Conservation (phyloP, 2,888 invertebrate species). For the Hydroisotoma schaefferi region DNA sequence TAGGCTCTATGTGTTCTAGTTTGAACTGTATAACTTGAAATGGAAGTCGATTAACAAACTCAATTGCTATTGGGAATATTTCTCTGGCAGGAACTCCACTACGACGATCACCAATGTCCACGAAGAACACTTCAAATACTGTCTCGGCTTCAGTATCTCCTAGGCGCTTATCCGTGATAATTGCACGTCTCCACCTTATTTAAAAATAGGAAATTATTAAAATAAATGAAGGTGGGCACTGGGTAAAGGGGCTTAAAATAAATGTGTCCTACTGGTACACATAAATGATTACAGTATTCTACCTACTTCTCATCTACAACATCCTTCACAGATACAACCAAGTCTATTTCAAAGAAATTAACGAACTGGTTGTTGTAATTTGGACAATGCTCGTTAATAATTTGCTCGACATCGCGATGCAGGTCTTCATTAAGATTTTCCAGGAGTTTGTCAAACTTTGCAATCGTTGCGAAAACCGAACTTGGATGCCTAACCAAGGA, state of each 20-base stretch:
- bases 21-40: slow-evolving; percentile 35
- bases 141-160: background rate
- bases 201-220: background rate
- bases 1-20: slow-evolving; percentile 24
- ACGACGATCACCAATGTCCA: slow-evolving; percentile 27
- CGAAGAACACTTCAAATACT: slow-evolving; percentile 24
- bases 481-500: slow-evolving; percentile 22
- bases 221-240: background rate
- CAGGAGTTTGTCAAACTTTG: slow-evolving; percentile 11
- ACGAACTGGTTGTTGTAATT: slow-evolving; percentile 16
- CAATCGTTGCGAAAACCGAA: slow-evolving; percentile 21
- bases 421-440: slow-evolving; percentile 17
- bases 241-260: no score
- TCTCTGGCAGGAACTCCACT: background rate
- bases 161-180: slow-evolving; percentile 7
- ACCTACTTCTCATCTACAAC: slow-evolving; percentile 12
- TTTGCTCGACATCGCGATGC: background rate
- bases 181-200: slow-evolving; percentile 25
- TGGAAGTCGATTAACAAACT: slow-evolving; percentile 24
- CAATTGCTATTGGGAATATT: slow-evolving; percentile 27
- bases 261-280: background rate
- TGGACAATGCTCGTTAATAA: slow-evolving; percentile 5
- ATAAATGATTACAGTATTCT: background rate
- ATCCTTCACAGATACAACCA: slow-evolving; percentile 30
- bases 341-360: slow-evolving; percentile 16